Base-by-base conservation (phyloP, 2,797 vertebrate species). In the Yasuhikotakia modesta region DNA sequence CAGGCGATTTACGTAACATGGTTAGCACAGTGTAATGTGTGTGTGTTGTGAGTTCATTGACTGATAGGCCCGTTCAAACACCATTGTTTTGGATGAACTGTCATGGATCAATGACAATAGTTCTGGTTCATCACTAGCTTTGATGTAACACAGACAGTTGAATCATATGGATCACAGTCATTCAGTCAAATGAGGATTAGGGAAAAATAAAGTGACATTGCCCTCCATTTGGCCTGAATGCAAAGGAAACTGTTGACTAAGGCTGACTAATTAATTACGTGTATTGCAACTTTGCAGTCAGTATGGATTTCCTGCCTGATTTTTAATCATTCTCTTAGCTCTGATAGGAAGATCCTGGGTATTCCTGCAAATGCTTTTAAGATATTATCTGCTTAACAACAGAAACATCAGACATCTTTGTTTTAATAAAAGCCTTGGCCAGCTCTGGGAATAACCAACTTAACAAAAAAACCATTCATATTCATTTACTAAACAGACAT, bases 1-100 rank as follows among this genome's bases (percentile, higher is more conserved):
- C 39, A 32, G 73, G 0, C 5, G 12, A 66, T 81, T 72, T 81
- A 57, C 73, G 77, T 72, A 78, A 73, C 69, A 69, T 43, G 73
- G 52, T 72, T 32, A 4, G 30, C 16, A 14, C 35, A 17, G 16
- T 30, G 22, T 46, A 57, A 35, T 60, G 64, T 78, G 4, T 27
- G 50, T 71, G 43, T 71, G 21, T 45, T 76, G 73, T 58, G 24
- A 27, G 30, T 70, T 32, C n/a, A 19, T 19, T 61, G 43, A 50
- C 21, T 72, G 43, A 55, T 24, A n/a, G 46, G 39, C 61, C 30
- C 4, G 24, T 46, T 24, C 3, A 68, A 13, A 22, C 45, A 30
- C 45, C 35, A 21, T 21, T 27, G 30, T 19, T 48, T 52, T n/a
- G 5, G n/a, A 53, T 14, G 5, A 65, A 17, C 78, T 16, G 19